Evolutionary conservation across 2,888 invertebrate genomes (phyloP).

Genomic region (Tenthredo notha): DNA sequence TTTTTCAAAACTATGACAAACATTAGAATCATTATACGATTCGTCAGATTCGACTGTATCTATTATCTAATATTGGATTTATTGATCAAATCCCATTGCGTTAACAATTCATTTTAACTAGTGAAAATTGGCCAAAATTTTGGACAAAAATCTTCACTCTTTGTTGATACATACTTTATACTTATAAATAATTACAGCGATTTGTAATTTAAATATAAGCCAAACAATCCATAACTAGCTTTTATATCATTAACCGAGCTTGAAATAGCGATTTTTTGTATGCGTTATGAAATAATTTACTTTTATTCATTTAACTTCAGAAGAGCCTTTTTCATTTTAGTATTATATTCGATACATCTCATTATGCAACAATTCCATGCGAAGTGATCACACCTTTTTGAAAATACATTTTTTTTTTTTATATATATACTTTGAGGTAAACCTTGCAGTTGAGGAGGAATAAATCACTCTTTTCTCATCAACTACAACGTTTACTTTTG

Average conservation of each 20-base stretch:
- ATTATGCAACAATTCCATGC: neutral
- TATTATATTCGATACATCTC: neutral
- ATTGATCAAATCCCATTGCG: neutral
- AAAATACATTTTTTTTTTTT: neutral
- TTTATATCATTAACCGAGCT: conserved; percentile 3
- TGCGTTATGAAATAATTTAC: conserved; percentile 4
- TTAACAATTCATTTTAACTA: neutral
- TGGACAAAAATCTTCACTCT: neutral
- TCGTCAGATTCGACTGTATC: neutral
- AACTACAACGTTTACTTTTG: neutral
- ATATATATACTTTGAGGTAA: neutral
- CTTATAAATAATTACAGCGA: neutral
- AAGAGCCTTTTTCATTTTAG: conserved; percentile 2
- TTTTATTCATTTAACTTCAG: neutral
- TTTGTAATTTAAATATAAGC: conserved; percentile 16
- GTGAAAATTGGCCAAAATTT: neutral
- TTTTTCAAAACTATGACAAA: neutral
- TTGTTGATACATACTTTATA: conserved; percentile 18
- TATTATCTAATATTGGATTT: neutral
- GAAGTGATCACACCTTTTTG: neutral
- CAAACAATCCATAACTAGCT: neutral
- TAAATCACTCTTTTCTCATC: neutral
- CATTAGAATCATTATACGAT: neutral
- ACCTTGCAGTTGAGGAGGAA: neutral
- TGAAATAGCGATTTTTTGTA: neutral